Percentiles rank a stretch among this genome's conserved stretches.
These are phyloP conservation scores for Lepidurus couesii DNA, from an alignment of 1,140 invertebrate genomes.

Conservation along the genomic window DNA sequence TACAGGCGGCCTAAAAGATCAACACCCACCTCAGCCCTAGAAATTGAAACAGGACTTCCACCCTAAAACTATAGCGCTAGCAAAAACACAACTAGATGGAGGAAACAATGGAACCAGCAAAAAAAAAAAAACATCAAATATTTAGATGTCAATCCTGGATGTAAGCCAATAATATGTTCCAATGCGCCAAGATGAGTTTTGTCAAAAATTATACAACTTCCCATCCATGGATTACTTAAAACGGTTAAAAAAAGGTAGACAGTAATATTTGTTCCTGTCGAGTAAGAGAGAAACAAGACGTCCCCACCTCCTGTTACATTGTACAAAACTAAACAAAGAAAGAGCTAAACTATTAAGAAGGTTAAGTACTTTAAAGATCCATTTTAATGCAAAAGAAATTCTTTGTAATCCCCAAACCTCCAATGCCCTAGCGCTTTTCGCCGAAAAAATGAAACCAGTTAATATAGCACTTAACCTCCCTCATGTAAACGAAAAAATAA, in stretches of 20 bases:
- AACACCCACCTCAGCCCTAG: not conserved
- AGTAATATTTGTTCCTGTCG: too few relatives aligned
- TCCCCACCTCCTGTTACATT: too few relatives aligned
- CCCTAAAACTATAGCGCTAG: not conserved
- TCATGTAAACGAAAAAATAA: not conserved
- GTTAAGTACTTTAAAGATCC: too few relatives aligned
- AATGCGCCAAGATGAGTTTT: not conserved
- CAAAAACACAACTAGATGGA: not conserved
- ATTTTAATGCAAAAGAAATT: not conserved
- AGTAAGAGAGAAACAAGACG: too few relatives aligned
- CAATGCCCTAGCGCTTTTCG: not conserved
- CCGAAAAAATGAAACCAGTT: not conserved
- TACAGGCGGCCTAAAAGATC: not conserved
- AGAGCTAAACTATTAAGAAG: too few relatives aligned
- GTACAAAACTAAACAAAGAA: too few relatives aligned
- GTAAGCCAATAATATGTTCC: not conserved
- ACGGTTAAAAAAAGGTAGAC: too few relatives aligned
- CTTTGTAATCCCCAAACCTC: not conserved
- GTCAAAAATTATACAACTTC: not conserved
- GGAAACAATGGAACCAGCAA: not conserved
- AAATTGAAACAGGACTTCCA: not conserved
- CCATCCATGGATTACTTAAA: not conserved
- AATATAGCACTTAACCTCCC: not conserved
- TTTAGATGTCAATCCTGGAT: not conserved
- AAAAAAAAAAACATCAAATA: not conserved